Evolutionary conservation across 2,888 invertebrate genomes (phyloP).

Genomic region (Noctua comes): DNA sequence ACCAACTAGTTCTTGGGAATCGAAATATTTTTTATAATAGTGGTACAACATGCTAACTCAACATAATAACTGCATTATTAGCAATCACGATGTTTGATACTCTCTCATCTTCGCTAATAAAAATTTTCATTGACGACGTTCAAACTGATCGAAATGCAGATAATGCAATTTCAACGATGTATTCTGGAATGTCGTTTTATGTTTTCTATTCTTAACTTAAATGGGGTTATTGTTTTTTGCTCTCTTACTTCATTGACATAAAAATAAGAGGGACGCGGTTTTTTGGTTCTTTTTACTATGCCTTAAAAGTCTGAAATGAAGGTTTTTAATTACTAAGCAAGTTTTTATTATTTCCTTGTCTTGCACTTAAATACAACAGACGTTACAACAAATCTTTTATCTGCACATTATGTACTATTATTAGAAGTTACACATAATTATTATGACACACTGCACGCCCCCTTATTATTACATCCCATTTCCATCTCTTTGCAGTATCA

Average conservation of each 20-base stretch:
- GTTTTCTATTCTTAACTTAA: neutral
- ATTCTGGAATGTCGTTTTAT: conserved; percentile 8
- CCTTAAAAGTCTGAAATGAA: neutral
- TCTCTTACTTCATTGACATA: neutral
- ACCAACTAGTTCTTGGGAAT: conserved; percentile 7
- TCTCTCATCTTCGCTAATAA: conserved; percentile 35
- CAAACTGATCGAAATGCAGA: neutral
- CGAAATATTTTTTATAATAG: conserved; percentile 32
- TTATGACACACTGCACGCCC: conserved; percentile 7
- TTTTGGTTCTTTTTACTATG: neutral
- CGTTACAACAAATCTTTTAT: neutral
- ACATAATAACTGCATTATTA: conserved; percentile 18
- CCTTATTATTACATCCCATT: neutral
- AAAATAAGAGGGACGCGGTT: neutral
- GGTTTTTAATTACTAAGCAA: neutral
- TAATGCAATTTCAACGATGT: conserved; percentile 2
- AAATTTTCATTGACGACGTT: conserved; percentile 25
- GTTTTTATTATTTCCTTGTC: neutral
- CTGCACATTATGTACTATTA: neutral
- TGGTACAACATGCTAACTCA: neutral
- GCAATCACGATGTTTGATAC: conserved; percentile 20
- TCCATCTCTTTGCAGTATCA: neutral
- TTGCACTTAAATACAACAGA: neutral
- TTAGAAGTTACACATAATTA: conserved; percentile 5
- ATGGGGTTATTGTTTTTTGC: neutral